These are phyloP conservation scores for Callipepla squamata DNA, from an alignment of 2,113 vertebrate species.

Conservation along the genomic window DNA sequence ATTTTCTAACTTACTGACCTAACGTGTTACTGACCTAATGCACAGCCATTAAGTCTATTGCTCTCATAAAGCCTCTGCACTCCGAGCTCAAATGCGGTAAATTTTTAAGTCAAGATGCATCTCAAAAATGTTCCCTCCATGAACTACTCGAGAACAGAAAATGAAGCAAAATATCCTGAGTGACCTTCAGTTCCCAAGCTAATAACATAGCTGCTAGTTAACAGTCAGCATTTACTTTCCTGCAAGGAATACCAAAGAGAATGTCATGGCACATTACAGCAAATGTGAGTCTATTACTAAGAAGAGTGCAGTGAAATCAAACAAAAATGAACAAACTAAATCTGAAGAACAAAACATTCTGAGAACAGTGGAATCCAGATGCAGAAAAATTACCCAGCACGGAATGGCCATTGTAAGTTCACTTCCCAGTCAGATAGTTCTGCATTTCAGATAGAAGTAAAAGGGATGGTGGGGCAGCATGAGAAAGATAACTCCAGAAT, in stretches of 20 bases:
- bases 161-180: not conserved
- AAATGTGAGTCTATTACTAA: not conserved
- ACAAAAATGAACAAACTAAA: not conserved
- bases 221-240: not conserved
- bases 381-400: not conserved
- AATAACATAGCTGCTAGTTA: not conserved
- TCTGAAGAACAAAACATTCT: not conserved
- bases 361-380: rapidly evolving
- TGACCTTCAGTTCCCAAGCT: constrained; percentile 23
- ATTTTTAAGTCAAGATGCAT: not conserved
- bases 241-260: not conserved
- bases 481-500: not conserved
- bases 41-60: constrained; percentile 18
- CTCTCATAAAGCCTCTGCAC: not conserved
- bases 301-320: not conserved
- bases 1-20: constrained; percentile 20
- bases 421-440: not conserved
- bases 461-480: not conserved
- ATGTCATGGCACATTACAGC: not conserved
- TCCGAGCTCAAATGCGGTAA: not conserved
- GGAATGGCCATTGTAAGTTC: not conserved
- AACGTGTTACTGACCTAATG: constrained; percentile 9
- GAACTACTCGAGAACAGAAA: not conserved
- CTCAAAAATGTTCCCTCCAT: not conserved
- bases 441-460: not conserved